Base-by-base conservation (phyloP, 92 coral and sea anemone species). In the Parazoanthus swiftii region DNA sequence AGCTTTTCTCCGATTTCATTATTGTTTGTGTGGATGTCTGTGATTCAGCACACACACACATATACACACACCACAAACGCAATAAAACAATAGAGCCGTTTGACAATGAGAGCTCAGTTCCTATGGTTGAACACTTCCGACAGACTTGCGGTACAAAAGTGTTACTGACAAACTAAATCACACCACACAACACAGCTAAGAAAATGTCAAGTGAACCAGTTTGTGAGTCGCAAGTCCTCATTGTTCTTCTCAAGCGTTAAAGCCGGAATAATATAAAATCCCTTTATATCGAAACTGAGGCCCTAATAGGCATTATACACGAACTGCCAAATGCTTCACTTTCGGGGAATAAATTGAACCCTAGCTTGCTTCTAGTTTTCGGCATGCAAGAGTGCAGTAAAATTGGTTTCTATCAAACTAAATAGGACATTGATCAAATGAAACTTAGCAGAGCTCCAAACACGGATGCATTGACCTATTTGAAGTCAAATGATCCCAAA, bases 171-270 rank as follows among this genome's bases (percentile, higher is more conserved):
- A 58, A 58, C 20, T 58, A 18, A 58, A 58, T 13, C 18, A 51
- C 58, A 51, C 58, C 58, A 20, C 25, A 63, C 70, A 7, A 63
- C 70, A 63, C 70, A 63, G 70, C 26, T 20, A 18, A 77, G 6
- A 7, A 56, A 16, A 58, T 33, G 72, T 58, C 85, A 58, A 80
- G 73, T 80, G 85, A 80, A 80, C 9, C 72, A 67, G 29, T 56
- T 29, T 59, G 59, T 35, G 38, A 58, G 46, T 54, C 85, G 39
- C 82, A 79, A 79, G 82, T 33, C 42, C 42, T 43, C 81, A 50
- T 79, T 79, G 65, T 79, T 44, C 65, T 80, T 80, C 84, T 35
- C 50, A 80, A 54, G 59, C 59, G 2, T 54, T 54, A 54, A 67
- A 54, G 59, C 59, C 59, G 59, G 68, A 8, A 78, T 48, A 25